These are phyloP conservation scores for Rhyacophila evoluta DNA, from an alignment of 2,888 invertebrate species.

Conservation along the genomic window DNA sequence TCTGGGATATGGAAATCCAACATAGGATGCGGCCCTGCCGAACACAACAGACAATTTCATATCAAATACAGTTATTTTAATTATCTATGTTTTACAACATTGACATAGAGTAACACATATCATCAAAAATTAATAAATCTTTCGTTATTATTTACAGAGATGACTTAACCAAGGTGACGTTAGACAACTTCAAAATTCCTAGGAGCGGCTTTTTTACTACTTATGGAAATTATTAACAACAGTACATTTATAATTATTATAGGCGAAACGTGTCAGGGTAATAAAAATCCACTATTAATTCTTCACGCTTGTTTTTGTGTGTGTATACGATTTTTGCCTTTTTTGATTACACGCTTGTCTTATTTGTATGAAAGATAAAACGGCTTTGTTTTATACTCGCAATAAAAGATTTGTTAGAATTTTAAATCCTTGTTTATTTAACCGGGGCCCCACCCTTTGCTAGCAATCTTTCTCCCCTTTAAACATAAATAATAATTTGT, in stretches of 20 bases:
- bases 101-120: not conserved
- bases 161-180: not conserved
- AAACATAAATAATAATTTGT: too few species aligned
- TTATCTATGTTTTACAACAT: not conserved
- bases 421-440: not conserved
- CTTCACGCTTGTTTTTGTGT: not conserved
- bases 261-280: not conserved
- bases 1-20: too few species aligned
- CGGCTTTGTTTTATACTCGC: not conserved
- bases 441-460: too few species aligned
- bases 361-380: not conserved
- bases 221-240: not conserved
- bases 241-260: constrained; percentile 9
- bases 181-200: not conserved
- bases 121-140: constrained; percentile 7
- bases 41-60: too few species aligned
- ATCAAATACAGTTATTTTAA: too few species aligned
- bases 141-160: constrained; percentile 5
- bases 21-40: too few species aligned
- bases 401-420: not conserved
- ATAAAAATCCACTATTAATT: not conserved
- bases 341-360: not conserved
- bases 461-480: too few species aligned
- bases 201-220: not conserved
- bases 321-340: not conserved